Conservation (phyloP, 2,797 vertebrate genomes). For the Acanthurus leucopareius region DNA sequence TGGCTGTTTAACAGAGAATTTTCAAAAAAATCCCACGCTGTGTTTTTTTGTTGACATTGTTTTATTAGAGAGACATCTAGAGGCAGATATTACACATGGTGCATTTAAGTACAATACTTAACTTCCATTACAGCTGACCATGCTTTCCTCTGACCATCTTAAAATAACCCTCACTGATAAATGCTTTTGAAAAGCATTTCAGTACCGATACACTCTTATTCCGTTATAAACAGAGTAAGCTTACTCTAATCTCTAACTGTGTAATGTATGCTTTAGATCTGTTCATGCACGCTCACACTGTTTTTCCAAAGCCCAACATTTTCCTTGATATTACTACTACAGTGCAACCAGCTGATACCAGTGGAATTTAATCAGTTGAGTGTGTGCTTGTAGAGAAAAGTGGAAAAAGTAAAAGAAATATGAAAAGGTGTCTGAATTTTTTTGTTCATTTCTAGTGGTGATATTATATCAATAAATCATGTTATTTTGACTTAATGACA, state of each 20-base stretch:
- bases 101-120: no score
- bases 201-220: no score
- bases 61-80: no score
- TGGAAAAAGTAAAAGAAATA: constrained; percentile 7
- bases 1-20: no score
- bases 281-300: neutral
- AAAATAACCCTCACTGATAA: no score
- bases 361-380: neutral
- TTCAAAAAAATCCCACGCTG: no score
- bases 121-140: no score
- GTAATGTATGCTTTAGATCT: neutral
- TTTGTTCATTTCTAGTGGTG: constrained; percentile 10
- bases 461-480: constrained; percentile 5
- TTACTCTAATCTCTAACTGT: constrained; percentile 2
- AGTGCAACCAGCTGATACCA: constrained; percentile 2
- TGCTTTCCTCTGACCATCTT: no score
- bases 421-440: constrained; percentile 12
- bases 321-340: neutral
- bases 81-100: no score
- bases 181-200: no score
- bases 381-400: neutral
- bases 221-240: no score
- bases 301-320: neutral
- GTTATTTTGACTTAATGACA: constrained; percentile 24
- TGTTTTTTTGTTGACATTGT: no score